Conservation (phyloP, 2,797 vertebrate genomes). For the Enteromius thamalakanensis region DNA sequence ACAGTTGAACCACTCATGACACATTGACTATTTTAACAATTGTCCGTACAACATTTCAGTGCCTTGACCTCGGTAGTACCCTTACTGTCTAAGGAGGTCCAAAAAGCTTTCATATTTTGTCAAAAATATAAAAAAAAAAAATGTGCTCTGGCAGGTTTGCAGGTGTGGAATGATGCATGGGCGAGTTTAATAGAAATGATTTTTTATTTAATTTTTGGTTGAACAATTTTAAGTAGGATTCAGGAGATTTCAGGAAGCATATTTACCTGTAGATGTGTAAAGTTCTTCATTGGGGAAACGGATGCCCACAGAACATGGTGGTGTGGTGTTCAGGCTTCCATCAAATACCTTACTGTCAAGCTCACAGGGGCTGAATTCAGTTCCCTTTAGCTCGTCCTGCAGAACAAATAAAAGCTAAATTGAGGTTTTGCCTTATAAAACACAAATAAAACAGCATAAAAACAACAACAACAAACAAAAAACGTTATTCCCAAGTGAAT, state of each 20-base stretch:
- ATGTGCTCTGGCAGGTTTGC: not conserved
- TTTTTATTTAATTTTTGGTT: not conserved
- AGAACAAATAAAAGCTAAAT: slow-evolving; percentile 14
- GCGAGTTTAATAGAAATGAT: not conserved
- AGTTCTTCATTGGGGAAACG: slow-evolving; percentile 10
- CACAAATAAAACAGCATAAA: not conserved
- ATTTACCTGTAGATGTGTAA: slow-evolving; percentile 44
- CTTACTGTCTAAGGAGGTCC: not conserved
- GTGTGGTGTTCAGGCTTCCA: slow-evolving; percentile 64
- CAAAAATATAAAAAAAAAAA: not conserved
- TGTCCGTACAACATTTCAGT: not conserved
- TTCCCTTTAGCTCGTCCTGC: slow-evolving; percentile 62
- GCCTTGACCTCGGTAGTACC: not conserved
- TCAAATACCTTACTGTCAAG: slow-evolving; percentile 56
- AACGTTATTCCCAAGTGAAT: not conserved
- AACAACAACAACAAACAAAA: not conserved
- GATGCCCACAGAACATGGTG: slow-evolving; percentile 33
- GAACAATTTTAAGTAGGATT: not conserved
- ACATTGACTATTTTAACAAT: not conserved
- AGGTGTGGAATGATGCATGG: not conserved
- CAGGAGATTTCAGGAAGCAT: not conserved
- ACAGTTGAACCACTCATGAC: not conserved
- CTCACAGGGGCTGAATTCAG: slow-evolving; percentile 44
- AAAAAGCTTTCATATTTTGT: not conserved
- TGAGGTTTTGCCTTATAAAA: not conserved